These are phyloP conservation scores for Papilio polytes DNA, from an alignment of 1,140 invertebrate species.

Conservation along the genomic window DNA sequence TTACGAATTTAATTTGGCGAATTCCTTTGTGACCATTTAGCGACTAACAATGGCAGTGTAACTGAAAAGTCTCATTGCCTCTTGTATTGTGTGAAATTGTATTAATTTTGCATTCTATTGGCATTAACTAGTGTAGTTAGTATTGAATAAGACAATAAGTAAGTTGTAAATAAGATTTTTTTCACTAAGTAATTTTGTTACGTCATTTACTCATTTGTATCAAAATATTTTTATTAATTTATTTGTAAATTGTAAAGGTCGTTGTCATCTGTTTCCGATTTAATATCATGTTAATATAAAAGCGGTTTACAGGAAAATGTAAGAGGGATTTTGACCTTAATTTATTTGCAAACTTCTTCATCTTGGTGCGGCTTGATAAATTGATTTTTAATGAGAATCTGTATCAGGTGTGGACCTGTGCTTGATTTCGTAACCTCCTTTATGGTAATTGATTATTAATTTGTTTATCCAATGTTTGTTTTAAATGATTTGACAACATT, in stretches of 20 bases:
- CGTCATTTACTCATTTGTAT: background rate
- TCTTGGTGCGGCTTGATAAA: constrained; percentile 21
- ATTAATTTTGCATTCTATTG: too few species aligned
- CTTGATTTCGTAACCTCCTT: background rate
- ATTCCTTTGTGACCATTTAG: too few species aligned
- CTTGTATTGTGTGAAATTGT: too few species aligned
- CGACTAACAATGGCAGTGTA: too few species aligned
- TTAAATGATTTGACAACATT: background rate
- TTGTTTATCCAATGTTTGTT: background rate
- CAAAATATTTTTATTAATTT: background rate
- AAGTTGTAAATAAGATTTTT: too few species aligned
- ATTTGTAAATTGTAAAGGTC: background rate
- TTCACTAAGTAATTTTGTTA: too few species aligned
- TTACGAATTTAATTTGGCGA: too few species aligned
- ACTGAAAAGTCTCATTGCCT: too few species aligned
- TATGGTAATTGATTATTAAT: background rate
- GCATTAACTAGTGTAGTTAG: too few species aligned
- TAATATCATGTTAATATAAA: constrained; percentile 12
- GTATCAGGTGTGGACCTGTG: constrained; percentile 20
- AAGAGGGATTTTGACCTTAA: constrained; percentile 30
- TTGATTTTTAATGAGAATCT: constrained; percentile 32
- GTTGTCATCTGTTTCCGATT: background rate
- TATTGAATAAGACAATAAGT: too few species aligned
- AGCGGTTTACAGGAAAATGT: constrained; percentile 3
- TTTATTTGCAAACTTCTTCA: constrained; percentile 1